These are phyloP conservation scores for Rhamphomyia laevipes DNA, from an alignment of 2,888 invertebrate species.

Conservation along the genomic window DNA sequence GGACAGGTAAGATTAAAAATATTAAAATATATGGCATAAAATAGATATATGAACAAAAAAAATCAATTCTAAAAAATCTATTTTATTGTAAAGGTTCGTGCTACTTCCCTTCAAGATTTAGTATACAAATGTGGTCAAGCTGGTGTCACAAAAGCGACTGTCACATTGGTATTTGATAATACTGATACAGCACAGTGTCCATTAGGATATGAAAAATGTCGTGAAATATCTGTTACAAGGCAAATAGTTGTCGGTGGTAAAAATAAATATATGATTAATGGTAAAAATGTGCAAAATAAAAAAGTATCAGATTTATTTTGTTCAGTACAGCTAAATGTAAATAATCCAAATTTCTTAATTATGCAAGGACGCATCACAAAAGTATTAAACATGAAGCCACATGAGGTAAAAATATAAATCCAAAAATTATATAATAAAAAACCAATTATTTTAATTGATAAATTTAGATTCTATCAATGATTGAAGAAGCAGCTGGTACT, in stretches of 20 bases:
- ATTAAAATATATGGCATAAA: neutral
- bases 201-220: constrained; percentile 78
- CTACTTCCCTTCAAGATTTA: constrained; percentile 79
- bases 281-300: constrained; percentile 78
- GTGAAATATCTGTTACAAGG: constrained; percentile 86
- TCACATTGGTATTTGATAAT: constrained; percentile 93
- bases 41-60: neutral
- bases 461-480: constrained; percentile 77
- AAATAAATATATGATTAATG: constrained; percentile 90
- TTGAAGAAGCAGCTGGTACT: constrained; percentile 98
- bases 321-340: constrained; percentile 93
- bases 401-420: constrained; percentile 53
- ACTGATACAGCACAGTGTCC: constrained; percentile 68
- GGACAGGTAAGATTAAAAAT: constrained; percentile 55
- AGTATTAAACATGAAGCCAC: constrained; percentile 97
- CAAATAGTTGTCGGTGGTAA: constrained; percentile 78
- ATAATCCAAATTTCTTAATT: constrained; percentile 98
- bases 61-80: neutral
- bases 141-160: constrained; percentile 89
- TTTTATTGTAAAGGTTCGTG: constrained; percentile 60
- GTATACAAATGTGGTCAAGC: constrained; percentile 98
- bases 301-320: constrained; percentile 90
- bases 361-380: constrained; percentile 99
- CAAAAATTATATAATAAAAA: too few species aligned
- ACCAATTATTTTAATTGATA: neutral